Evolutionary conservation across 2,113 vertebrate species (phyloP).

Genomic region (Stegostoma tigrinum): DNA sequence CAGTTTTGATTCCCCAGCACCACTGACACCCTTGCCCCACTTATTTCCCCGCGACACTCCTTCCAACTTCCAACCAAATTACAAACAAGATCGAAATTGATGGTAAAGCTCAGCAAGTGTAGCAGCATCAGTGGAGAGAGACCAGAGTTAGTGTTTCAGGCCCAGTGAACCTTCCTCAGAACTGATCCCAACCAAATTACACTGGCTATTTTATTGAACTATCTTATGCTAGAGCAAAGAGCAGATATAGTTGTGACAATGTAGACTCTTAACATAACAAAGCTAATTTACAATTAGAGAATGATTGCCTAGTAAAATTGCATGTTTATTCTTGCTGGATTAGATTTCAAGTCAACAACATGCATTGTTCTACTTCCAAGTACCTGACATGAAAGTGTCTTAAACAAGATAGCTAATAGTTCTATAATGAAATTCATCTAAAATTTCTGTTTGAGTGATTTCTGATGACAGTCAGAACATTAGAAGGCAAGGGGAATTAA

Average conservation of each 20-base stretch:
- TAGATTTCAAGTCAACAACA: neutral
- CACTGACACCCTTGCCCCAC: neutral
- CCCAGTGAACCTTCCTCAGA: too few relatives aligned
- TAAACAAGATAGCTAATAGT: neutral
- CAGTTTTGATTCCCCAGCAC: neutral
- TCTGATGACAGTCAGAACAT: neutral
- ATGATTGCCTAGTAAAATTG: neutral
- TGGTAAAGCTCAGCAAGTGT: too few relatives aligned
- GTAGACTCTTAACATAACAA: too few relatives aligned
- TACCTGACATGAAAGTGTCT: neutral
- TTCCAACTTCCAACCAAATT: neutral
- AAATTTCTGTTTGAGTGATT: constrained; percentile 13
- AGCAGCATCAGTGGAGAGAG: too few relatives aligned
- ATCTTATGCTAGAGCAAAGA: neutral
- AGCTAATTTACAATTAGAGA: neutral
- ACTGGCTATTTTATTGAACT: neutral
- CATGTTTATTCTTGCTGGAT: neutral
- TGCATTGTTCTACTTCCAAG: neutral
- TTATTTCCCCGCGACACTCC: neutral
- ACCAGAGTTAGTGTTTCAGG: too few relatives aligned
- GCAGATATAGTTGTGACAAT: neutral
- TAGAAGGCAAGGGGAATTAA: neutral
- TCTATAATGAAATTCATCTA: neutral
- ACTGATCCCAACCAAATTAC: neutral
- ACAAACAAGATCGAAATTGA: too few relatives aligned